Percentiles rank a stretch among this genome's conserved stretches.
Evolutionary conservation across 2,888 invertebrate genomes (phyloP).

Genomic region (Hymenopus coronatus): DNA sequence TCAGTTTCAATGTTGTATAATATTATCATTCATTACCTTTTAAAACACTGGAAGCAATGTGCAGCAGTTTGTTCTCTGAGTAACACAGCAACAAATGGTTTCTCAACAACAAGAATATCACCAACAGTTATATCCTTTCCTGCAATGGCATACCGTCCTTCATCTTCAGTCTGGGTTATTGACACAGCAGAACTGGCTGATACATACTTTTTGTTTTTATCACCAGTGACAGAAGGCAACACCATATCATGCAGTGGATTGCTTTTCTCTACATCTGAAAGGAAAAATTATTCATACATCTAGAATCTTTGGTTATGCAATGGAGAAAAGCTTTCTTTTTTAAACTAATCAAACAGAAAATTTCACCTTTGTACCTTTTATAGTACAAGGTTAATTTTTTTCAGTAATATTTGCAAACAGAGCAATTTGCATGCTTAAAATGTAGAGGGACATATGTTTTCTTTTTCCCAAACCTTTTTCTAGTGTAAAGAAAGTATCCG

Average conservation of each 20-base stretch:
- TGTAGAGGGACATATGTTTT: no score
- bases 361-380: no score
- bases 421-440: no score
- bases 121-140: constrained; percentile 67
- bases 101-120: constrained; percentile 68
- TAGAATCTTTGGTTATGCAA: neutral
- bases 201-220: constrained; percentile 47
- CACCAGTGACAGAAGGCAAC: neutral
- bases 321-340: no score
- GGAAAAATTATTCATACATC: neutral
- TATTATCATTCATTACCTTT: constrained; percentile 50
- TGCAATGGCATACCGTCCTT: constrained; percentile 74
- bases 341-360: no score
- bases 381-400: no score
- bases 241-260: neutral
- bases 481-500: no score
- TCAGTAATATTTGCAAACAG: no score
- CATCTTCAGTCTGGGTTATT: constrained; percentile 58
- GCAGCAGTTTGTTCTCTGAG: constrained; percentile 63
- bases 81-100: constrained; percentile 68
- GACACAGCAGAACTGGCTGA: constrained; percentile 62
- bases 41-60: constrained; percentile 71
- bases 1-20: no score
- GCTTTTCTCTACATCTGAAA: neutral
- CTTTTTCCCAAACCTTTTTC: no score